Conservation (phyloP, 2,113 vertebrate species). For the Atlantisia rogersi region DNA sequence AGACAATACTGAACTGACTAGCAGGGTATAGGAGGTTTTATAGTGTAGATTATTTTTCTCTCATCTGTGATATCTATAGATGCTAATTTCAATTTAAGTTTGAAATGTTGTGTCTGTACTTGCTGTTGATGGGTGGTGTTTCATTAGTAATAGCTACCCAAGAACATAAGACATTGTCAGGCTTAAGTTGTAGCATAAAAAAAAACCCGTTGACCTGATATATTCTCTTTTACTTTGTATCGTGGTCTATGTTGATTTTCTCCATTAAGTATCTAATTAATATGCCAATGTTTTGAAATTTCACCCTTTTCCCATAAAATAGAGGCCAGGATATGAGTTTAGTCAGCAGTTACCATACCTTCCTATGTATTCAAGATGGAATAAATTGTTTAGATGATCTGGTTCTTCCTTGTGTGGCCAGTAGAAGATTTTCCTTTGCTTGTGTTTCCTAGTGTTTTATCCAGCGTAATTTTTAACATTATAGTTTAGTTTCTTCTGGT, state of each 20-base stretch:
- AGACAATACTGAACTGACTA: neutral
- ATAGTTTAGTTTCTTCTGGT: neutral
- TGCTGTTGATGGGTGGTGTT: neutral
- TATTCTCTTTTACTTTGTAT: neutral
- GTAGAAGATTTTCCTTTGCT: conserved; percentile 12
- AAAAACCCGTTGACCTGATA: neutral
- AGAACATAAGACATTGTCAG: neutral
- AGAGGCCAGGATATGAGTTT: neutral
- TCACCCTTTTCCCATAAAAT: neutral
- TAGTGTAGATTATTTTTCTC: neutral
- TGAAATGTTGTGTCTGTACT: neutral
- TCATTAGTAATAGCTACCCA: neutral
- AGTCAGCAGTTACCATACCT: neutral
- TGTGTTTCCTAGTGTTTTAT: conserved; percentile 40
- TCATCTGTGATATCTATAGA: neutral
- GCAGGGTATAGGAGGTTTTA: neutral
- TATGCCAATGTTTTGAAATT: conserved; percentile 1
- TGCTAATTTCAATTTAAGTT: neutral
- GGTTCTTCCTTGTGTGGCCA: neutral
- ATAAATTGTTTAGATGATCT: conserved; percentile 18
- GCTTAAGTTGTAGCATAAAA: neutral
- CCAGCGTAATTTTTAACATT: neutral
- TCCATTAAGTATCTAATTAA: neutral
- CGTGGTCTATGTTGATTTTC: neutral
- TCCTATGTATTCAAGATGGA: neutral